Evolutionary conservation across 1,140 invertebrate species (phyloP).

Genomic region (Drosophila sp.): DNA sequence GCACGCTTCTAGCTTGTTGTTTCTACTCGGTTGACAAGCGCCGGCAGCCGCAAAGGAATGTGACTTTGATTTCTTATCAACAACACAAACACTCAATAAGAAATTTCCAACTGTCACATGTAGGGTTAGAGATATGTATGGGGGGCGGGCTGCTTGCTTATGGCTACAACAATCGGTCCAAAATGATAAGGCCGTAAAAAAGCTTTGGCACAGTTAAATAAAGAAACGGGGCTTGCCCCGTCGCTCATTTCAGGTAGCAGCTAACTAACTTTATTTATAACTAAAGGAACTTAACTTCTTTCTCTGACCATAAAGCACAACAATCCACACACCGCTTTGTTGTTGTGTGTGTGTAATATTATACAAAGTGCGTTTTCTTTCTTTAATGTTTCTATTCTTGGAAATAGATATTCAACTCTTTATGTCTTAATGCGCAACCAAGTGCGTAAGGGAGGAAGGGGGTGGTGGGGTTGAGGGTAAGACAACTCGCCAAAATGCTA

Average conservation of each 20-base stretch:
- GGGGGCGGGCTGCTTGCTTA: not conserved
- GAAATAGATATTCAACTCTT: constrained; percentile 14
- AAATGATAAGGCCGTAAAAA: not conserved
- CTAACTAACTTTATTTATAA: constrained; percentile 11
- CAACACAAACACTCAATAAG: not conserved
- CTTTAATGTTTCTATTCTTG: constrained; percentile 16
- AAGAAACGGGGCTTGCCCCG: constrained; percentile 3
- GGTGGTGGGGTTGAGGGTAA: constrained; percentile 1
- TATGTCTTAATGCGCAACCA: not conserved
- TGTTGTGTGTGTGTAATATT: not conserved
- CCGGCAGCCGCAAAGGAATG: constrained; percentile 47
- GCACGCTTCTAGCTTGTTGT: constrained; percentile 27
- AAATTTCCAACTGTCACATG: constrained; percentile 2
- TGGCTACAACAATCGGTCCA: not conserved
- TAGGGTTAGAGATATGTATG: not conserved
- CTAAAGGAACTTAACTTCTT: not conserved
- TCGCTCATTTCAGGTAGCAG: not conserved
- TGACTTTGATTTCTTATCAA: constrained; percentile 27
- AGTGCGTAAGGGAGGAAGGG: not conserved
- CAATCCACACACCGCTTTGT: not conserved
- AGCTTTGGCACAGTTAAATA: constrained; percentile 6
- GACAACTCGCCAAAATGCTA: constrained; percentile 20
- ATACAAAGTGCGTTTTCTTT: constrained; percentile 6
- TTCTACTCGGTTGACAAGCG: constrained; percentile 44
- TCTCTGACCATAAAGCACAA: constrained; percentile 2